Base-by-base conservation (phyloP, 2,797 vertebrate species). In the Phoeniculus purpureus region DNA sequence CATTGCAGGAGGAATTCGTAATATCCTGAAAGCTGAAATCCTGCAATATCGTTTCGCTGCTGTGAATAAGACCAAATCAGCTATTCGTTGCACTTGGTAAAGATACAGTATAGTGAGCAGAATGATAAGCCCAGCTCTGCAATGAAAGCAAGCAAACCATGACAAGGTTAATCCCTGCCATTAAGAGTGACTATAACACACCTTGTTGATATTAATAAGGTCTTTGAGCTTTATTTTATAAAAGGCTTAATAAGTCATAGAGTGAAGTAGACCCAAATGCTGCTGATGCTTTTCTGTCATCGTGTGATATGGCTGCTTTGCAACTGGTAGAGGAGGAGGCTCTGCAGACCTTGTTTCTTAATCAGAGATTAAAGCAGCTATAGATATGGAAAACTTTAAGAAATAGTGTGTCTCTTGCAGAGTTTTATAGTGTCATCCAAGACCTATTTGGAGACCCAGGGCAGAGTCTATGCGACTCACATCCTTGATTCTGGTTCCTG, bases 121-220 rank as follows among this genome's bases (percentile, higher is more conserved):
- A 79, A 81, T 15, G 90, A 96, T 96, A 96, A 95, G 91, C 88
- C 72, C 26, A 16, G 65, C 92, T 92, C 85, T 91, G 90, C 61
- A 94, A 95, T 15, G 76, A 96, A 94, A 96, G 93, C 70, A 91
- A 37, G 90, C 84, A 95, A 90, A 94, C 91, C 96, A 96, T 97
- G 95, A 94, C 93, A 94, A 94, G 93, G 91, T 95, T 97, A 96
- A 96, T 96, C 96, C 93, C 59, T 95, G 94, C 90, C 93, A 95
- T 96, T 96, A 96, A 93, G 80, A 95, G 81, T 66, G 76, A 88
- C 90, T 96, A 47, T 94, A 89, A 93, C 91, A 95, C 81, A 96
- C 85, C 95, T 97, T 94, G 92, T 96, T 97, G 91, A 82, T 94
- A 94, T 94, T 96, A 96, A 96, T 96, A 95, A 91, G 77, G 85